These are phyloP conservation scores for Erpetoichthys calabaricus DNA, from an alignment of 2,797 vertebrate genomes.

Conservation along the genomic window DNA sequence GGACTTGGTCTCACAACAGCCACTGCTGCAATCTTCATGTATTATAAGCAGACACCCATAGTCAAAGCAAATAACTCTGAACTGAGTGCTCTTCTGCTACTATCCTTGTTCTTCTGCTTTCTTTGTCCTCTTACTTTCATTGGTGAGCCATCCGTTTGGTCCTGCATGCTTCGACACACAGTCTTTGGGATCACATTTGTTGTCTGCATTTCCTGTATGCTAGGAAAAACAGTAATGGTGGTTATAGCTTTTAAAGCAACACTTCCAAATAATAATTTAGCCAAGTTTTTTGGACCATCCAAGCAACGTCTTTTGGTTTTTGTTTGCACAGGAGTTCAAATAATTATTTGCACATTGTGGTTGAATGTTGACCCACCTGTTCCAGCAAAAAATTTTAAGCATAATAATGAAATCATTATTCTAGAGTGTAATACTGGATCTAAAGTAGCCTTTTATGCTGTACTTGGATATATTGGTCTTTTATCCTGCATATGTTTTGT, in stretches of 20 bases:
- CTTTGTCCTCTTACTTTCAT: constrained; percentile 52
- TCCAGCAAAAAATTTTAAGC: constrained; percentile 36
- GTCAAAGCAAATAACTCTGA: constrained; percentile 55
- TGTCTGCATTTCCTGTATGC: constrained; percentile 49
- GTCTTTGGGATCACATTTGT: constrained; percentile 49
- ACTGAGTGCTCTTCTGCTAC: constrained; percentile 42
- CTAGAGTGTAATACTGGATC: constrained; percentile 53
- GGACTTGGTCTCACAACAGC: constrained; percentile 36
- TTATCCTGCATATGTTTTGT: constrained; percentile 39
- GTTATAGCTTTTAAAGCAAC: constrained; percentile 46
- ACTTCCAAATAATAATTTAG: constrained; percentile 33
- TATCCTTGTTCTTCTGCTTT: constrained; percentile 47
- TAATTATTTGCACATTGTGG: constrained; percentile 46
- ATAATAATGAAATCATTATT: constrained; percentile 38
- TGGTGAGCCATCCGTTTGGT: constrained; percentile 36
- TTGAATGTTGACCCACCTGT: constrained; percentile 41
- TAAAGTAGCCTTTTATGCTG: constrained; percentile 39
- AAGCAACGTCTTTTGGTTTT: constrained; percentile 47
- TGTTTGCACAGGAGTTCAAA: constrained; percentile 41
- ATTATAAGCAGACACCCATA: constrained; percentile 41
- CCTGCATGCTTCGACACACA: constrained; percentile 49
- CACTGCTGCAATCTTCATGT: constrained; percentile 31
- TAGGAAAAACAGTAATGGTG: constrained; percentile 54
- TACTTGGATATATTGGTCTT: constrained; percentile 50
- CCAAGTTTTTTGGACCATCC: constrained; percentile 33